Conservation (phyloP, 1,140 invertebrate genomes). For the honey bee (Apis mellifera) region DNA sequence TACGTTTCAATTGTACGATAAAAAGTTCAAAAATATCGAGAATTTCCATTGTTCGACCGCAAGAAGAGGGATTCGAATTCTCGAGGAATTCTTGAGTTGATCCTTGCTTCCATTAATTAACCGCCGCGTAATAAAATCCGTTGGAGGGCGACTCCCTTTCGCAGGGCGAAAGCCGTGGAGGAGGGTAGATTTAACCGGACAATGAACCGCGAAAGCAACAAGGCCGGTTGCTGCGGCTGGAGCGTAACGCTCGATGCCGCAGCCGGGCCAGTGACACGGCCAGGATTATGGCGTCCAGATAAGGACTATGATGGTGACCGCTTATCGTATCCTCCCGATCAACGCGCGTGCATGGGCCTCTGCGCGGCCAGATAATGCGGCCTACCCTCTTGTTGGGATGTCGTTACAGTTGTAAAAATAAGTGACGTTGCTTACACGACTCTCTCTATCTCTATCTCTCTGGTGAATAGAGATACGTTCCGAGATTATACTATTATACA, state of each 20-base stretch:
- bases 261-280: constrained; percentile 26
- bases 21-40: background rate
- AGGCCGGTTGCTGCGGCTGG: constrained; percentile 8
- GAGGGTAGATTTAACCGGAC: constrained; percentile 44
- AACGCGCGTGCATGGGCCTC: background rate
- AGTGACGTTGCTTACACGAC: too few species aligned
- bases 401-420: constrained; percentile 26
- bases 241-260: constrained; percentile 39
- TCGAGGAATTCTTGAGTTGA: background rate
- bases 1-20: too few species aligned
- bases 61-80: background rate
- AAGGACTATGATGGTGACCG: constrained; percentile 41
- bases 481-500: too few species aligned
- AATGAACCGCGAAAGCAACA: constrained; percentile 53
- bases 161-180: background rate
- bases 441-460: too few species aligned
- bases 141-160: constrained; percentile 14
- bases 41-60: background rate
- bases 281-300: constrained; percentile 43
- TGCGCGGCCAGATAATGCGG: constrained; percentile 28
- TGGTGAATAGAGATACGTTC: too few species aligned
- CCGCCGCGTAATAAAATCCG: constrained; percentile 11
- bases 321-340: constrained; percentile 21
- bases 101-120: background rate
- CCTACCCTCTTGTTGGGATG: background rate